phyloP scores from a whole-genome alignment of 1,140 invertebrate genomes.

The Drosophila ficusphila region DNA sequence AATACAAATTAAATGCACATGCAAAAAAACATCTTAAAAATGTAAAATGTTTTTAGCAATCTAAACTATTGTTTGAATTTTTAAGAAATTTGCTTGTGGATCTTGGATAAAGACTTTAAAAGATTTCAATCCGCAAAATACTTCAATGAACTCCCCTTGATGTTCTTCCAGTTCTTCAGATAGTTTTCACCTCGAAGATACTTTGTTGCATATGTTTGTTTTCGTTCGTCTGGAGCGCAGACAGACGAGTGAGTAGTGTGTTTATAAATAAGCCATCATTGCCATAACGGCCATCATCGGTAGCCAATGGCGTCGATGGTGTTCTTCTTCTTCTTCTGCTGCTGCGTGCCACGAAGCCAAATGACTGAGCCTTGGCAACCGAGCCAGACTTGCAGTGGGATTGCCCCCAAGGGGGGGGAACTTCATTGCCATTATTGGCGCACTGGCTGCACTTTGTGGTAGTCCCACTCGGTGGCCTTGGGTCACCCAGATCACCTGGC shows the following conservation, averaged over 20 bases:
- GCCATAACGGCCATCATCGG: constrained; percentile 37
- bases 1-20: neutral
- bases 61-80: no score
- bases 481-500: neutral
- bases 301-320: constrained; percentile 14
- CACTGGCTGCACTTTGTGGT: constrained; percentile 46
- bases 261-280: constrained; percentile 46
- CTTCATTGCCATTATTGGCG: constrained; percentile 48
- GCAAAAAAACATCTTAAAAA: no score
- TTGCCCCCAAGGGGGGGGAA: constrained; percentile 3
- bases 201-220: neutral
- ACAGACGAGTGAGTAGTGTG: constrained; percentile 14
- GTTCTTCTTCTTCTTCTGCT: constrained; percentile 10
- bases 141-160: no score
- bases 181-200: neutral
- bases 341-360: constrained; percentile 33
- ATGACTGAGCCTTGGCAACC: constrained; percentile 26
- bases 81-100: no score
- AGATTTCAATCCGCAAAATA: no score
- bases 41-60: no score
- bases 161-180: neutral
- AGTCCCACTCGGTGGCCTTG: constrained; percentile 1
- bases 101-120: no score
- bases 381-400: neutral
- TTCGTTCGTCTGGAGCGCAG: neutral